phyloP scores from a whole-genome alignment of 2,888 invertebrate genomes.

The Agapostemon virescens region DNA sequence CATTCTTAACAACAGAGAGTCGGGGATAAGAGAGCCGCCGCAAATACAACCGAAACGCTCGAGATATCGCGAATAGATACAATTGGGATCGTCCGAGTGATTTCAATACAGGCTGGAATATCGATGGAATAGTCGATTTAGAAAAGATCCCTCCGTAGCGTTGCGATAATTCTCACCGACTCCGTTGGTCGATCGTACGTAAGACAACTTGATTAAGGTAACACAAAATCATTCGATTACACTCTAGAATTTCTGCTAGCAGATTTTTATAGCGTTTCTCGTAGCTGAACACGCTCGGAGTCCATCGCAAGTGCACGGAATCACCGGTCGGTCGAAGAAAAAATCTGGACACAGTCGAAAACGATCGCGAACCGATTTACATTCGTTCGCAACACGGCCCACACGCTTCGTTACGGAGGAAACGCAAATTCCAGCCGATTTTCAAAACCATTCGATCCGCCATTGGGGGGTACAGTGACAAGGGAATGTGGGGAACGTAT shows the following conservation, averaged over 20 bases:
- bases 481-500: slow-evolving; percentile 1
- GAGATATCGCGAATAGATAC: neutral
- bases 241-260: neutral
- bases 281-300: too few relatives aligned
- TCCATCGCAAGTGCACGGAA: neutral
- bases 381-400: too few relatives aligned
- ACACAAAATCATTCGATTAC: neutral
- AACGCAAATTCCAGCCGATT: slow-evolving; percentile 4
- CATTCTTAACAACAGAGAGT: neutral
- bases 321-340: neutral
- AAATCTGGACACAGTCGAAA: neutral
- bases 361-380: neutral
- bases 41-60: slow-evolving; percentile 20
- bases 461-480: neutral
- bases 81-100: neutral
- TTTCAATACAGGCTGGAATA: neutral
- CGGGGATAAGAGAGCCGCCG: neutral
- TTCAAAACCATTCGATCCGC: neutral
- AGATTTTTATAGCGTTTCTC: too few relatives aligned
- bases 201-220: neutral
- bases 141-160: neutral
- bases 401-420: neutral
- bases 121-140: too few relatives aligned
- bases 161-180: neutral
- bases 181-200: neutral